Conservation (phyloP, 1,140 invertebrate genomes). For the Cataglyphis hispanica region DNA sequence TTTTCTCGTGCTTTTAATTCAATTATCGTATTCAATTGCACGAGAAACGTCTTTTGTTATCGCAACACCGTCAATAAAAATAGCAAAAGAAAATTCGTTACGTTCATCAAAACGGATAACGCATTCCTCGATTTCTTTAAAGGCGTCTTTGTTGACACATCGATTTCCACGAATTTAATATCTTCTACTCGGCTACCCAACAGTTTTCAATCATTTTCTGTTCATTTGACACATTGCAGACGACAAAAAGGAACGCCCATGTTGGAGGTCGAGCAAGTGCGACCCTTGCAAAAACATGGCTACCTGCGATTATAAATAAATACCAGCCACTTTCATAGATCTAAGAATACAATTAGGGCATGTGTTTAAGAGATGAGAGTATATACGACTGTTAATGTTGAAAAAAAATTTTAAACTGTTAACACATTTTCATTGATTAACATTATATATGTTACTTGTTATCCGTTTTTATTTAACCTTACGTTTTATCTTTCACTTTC, state of each 20-base stretch:
- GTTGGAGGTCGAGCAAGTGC: constrained; percentile 47
- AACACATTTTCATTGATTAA: not conserved
- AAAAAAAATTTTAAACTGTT: not conserved
- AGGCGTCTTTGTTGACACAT: not conserved
- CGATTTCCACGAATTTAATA: not conserved
- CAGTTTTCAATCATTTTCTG: constrained; percentile 55
- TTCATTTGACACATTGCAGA: constrained; percentile 75
- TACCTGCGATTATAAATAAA: constrained; percentile 70
- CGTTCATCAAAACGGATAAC: not conserved
- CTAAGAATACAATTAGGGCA: constrained; percentile 6
- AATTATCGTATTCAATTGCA: constrained; percentile 25
- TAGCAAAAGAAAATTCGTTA: not conserved
- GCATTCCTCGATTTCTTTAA: not conserved
- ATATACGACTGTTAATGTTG: not conserved
- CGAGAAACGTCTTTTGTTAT: constrained; percentile 32
- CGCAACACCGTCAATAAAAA: constrained; percentile 8
- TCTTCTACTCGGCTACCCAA: constrained; percentile 17
- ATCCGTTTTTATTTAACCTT: not conserved
- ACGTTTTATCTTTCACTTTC: not conserved
- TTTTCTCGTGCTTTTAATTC: constrained; percentile 27
- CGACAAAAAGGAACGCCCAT: constrained; percentile 78
- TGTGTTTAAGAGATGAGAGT: not conserved
- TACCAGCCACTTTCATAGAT: constrained; percentile 4
- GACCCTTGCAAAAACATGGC: constrained; percentile 59
- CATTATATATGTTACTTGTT: no score